Conservation (phyloP, 2,797 vertebrate species). For the Macrochelys suwanniensis region DNA sequence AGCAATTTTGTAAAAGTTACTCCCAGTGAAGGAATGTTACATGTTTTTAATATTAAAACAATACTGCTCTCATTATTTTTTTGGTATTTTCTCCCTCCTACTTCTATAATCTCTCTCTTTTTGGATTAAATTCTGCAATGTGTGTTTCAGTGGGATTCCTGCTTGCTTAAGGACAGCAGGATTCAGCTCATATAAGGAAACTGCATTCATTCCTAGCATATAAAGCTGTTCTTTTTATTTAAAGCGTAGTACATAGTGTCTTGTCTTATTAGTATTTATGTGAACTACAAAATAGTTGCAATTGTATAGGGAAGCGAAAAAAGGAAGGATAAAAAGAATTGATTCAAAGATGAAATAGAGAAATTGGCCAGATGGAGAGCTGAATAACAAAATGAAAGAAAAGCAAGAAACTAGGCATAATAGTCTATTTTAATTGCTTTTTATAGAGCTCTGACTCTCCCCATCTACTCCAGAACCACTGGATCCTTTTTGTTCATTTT, state of each 20-base stretch:
- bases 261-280: not conserved
- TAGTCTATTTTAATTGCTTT: not conserved
- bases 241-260: not conserved
- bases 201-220: not conserved
- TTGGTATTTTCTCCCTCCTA: not conserved
- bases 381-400: not conserved
- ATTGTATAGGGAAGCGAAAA: not conserved
- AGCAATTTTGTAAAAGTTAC: not conserved
- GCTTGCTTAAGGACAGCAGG: not conserved
- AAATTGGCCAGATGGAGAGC: not conserved
- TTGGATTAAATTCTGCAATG: not conserved
- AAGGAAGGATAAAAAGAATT: not conserved
- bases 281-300: slow-evolving; percentile 9
- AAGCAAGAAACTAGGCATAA: not conserved
- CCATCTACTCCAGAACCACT: not conserved
- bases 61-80: not conserved
- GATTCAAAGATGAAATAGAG: not conserved
- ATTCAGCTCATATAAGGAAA: slow-evolving; percentile 3
- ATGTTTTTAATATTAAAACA: not conserved
- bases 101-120: not conserved
- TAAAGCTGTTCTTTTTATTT: not conserved
- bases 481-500: not conserved
- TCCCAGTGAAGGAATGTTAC: not conserved
- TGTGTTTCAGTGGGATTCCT: not conserved
- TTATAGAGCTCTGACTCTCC: not conserved